Evolutionary conservation across 2,113 vertebrate species (phyloP), one percentile per base, ranked within the genome.

Genomic region (Phalacrocorax brasilianus): DNA sequence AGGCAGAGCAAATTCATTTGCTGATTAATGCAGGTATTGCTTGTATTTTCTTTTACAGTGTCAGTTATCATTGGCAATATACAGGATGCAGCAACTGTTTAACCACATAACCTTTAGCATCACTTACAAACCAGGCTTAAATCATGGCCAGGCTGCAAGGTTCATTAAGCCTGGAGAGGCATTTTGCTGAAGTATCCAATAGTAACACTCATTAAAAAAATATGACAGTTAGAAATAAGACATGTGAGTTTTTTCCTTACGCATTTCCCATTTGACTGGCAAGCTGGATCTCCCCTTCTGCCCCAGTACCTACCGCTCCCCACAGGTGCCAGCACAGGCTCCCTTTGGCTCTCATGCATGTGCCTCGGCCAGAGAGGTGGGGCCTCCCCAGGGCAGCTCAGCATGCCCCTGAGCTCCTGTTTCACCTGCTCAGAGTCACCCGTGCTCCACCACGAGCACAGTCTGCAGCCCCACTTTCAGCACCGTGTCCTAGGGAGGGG

Each of bases 251-350:
- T 73, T 56, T 38, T 26, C 74, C 14, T 59, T 9, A 53, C 6
- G n/a, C 22, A 13, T 38, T 38, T 17, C 35, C 22, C 16, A 6
- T 35, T 4, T 22, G 63, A 44, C 63, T 15, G 21, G 5, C 40
- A 50, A 56, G 40, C 44, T 38, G 44, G 52, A 8, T 32, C 40
- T 23, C 18, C 21, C 44, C 24, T 5, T 24, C 21, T n/a, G 32
- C 9, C 38, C 67, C 10, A 1, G 27, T 3, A 44, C 38, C 42
- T 0, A 0, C 23, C 1, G 3, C 22, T 17, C 45, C 50, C 53
- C 8, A 7, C 0, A 3, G 18, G 20, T 3, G 14, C 58, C 0
- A 0, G 40, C 75, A 16, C 12, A 2, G 35, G 17, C 8, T 38
- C 44, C 45, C 93, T 49, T 14, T 3, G 2, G 35, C 75, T 28